Evolutionary conservation across 2,113 vertebrate genomes (phyloP).

Genomic region (Lophius piscatorius): DNA sequence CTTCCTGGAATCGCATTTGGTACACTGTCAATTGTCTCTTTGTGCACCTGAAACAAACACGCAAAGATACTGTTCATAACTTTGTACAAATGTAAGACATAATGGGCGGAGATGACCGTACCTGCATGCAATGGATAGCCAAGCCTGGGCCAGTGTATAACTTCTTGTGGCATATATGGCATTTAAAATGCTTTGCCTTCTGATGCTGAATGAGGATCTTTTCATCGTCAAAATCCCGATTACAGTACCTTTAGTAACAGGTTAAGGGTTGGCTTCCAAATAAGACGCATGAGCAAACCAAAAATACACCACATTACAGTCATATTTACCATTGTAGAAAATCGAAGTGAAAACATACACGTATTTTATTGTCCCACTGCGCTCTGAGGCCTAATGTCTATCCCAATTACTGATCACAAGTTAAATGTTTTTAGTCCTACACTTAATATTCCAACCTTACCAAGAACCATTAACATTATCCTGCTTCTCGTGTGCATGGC

Average conservation of each 20-base stretch:
- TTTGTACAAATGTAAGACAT: too few species aligned
- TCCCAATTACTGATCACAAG: too few species aligned
- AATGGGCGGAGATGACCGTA: conserved; percentile 41
- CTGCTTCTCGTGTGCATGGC: too few species aligned
- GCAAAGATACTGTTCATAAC: too few species aligned
- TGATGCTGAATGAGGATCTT: conserved; percentile 99
- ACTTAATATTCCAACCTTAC: too few species aligned
- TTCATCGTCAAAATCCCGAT: conserved; percentile 98
- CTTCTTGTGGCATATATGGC: conserved; percentile 99
- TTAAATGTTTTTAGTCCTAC: too few species aligned
- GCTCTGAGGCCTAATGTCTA: too few species aligned
- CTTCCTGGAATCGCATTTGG: conserved; percentile 98
- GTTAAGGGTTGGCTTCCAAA: conserved; percentile 77
- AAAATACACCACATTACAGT: not conserved
- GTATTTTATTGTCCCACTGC: too few species aligned
- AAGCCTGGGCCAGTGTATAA: conserved; percentile 96
- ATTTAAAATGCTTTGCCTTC: conserved; percentile 99
- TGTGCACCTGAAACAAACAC: conserved; percentile 87
- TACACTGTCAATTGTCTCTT: conserved; percentile 98
- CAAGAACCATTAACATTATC: too few species aligned
- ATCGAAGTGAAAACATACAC: too few species aligned
- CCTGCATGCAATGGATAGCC: conserved; percentile 99
- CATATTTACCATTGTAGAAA: not conserved
- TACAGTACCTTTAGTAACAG: conserved; percentile 90
- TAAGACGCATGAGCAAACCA: not conserved